A percentile compares a stretch with the other conserved stretches of the same genome.
phyloP scores from a whole-genome alignment of 2,797 vertebrate species.

The Heteromormyrus szaboi region DNA sequence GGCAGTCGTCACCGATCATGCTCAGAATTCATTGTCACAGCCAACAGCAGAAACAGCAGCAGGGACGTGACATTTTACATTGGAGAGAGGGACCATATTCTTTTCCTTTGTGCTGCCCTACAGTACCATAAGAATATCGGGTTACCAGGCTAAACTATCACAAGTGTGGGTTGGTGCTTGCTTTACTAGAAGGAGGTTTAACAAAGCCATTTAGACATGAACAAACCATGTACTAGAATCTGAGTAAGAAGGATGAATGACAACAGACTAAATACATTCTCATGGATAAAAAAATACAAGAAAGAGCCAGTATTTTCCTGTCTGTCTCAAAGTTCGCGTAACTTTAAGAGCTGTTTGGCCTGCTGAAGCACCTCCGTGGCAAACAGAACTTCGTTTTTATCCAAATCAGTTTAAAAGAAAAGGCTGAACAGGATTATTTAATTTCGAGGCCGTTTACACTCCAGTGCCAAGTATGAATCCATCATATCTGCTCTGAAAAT shows the following conservation, averaged over 20 bases:
- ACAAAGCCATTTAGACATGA: not conserved
- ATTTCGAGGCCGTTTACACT: not conserved
- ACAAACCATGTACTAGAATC: not conserved
- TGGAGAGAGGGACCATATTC: not conserved
- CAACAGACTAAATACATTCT: not conserved
- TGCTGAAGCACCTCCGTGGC: not conserved
- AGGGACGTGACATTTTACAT: not conserved
- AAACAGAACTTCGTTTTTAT: not conserved
- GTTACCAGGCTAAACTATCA: not conserved
- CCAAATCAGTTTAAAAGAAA: not conserved
- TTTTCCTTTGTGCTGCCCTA: not conserved
- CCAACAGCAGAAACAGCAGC: not conserved
- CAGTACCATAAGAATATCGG: not conserved
- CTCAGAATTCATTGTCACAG: not conserved
- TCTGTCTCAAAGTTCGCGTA: not conserved
- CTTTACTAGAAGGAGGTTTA: not conserved
- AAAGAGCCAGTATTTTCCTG: not conserved
- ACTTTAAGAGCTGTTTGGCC: not conserved
- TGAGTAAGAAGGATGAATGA: not conserved
- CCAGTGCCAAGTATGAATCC: slow-evolving; percentile 1
- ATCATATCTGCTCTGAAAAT: not conserved
- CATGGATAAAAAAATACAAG: not conserved
- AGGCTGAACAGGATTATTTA: not conserved
- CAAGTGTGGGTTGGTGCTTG: not conserved
- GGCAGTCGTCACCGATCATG: not conserved